phyloP scores from a whole-genome alignment of 2,888 invertebrate genomes.

The Acleris cristana region DNA sequence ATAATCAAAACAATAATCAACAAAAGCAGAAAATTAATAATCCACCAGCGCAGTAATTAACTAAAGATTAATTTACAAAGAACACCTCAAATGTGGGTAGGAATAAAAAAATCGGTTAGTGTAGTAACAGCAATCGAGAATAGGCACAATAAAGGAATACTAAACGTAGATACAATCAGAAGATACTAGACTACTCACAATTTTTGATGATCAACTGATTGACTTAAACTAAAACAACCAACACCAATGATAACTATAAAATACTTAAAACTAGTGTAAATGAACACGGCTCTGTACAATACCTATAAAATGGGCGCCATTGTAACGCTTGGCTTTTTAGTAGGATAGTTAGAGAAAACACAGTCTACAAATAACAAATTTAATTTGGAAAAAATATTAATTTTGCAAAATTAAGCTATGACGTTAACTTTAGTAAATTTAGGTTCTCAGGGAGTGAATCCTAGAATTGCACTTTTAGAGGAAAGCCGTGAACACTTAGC shows the following conservation, averaged over 20 bases:
- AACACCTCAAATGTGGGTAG: neutral
- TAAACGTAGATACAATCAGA: neutral
- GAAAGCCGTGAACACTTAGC: too few species aligned
- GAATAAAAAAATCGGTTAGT: neutral
- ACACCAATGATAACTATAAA: slow-evolving; percentile 10
- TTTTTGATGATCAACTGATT: neutral
- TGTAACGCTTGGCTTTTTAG: neutral
- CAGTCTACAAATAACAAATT: too few species aligned
- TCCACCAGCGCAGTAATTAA: slow-evolving; percentile 3
- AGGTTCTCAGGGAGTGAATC: too few species aligned
- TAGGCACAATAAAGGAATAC: neutral
- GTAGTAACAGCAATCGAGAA: neutral
- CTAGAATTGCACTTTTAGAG: too few species aligned
- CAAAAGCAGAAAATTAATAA: neutral
- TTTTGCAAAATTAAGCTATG: too few species aligned
- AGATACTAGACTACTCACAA: neutral
- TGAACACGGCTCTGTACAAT: slow-evolving; percentile 12
- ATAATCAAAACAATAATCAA: neutral
- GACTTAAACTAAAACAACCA: slow-evolving; percentile 4
- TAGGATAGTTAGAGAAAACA: too few species aligned
- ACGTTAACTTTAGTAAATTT: too few species aligned
- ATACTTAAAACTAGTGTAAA: slow-evolving; percentile 9
- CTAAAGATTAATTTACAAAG: neutral
- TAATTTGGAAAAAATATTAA: too few species aligned
- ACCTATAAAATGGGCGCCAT: slow-evolving; percentile 2